phyloP scores from a whole-genome alignment of 2,888 invertebrate species.

The Eristalis tenax region DNA sequence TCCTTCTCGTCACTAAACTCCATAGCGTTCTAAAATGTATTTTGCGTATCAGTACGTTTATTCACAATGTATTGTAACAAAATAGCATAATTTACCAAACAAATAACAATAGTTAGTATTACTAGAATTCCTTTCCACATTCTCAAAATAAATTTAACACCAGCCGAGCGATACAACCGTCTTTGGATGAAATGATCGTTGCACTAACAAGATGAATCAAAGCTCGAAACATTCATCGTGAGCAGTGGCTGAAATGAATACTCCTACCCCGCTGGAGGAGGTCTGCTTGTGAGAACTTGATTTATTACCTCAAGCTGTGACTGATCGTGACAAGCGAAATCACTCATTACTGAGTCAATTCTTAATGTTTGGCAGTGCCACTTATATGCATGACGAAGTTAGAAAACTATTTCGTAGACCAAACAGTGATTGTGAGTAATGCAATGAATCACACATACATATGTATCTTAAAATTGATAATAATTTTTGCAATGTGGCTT shows the following conservation, averaged over 20 bases:
- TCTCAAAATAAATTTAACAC: slow-evolving; percentile 12
- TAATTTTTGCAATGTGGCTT: too few species aligned
- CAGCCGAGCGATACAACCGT: slow-evolving; percentile 3
- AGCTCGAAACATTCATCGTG: background rate
- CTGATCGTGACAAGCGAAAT: slow-evolving; percentile 7
- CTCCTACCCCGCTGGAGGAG: slow-evolving; percentile 5
- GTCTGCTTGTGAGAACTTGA: slow-evolving; percentile 30
- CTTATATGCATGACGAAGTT: background rate
- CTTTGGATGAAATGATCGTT: slow-evolving; percentile 7
- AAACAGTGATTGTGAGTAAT: background rate
- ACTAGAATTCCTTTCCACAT: slow-evolving; percentile 7
- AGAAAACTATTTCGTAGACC: background rate
- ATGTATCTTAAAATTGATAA: too few species aligned
- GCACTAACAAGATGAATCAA: slow-evolving; percentile 20
- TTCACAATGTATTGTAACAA: background rate
- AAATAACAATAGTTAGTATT: background rate
- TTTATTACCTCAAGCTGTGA: slow-evolving; percentile 22
- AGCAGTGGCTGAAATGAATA: slow-evolving; percentile 11
- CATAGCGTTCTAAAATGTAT: slow-evolving; percentile 1
- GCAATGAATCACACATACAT: background rate
- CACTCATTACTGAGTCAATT: background rate
- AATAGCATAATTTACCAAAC: slow-evolving; percentile 16
- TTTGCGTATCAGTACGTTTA: background rate
- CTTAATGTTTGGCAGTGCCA: background rate
- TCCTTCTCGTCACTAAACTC: slow-evolving; percentile 37